Evolutionary conservation across 2,797 vertebrate genomes (phyloP).

Genomic region (Adrianichthys oophorus): DNA sequence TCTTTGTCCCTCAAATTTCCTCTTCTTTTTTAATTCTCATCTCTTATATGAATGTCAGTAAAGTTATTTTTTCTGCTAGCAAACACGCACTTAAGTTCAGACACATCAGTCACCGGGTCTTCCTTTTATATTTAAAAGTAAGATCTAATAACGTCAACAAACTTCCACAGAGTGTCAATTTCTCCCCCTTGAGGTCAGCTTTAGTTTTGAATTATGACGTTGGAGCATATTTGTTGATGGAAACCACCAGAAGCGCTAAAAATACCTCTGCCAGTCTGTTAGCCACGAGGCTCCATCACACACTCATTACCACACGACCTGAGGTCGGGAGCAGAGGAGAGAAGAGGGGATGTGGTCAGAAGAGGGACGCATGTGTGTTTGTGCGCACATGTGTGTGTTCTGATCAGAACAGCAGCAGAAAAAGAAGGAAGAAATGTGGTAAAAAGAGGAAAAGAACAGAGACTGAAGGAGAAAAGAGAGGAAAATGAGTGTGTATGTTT

Average conservation of each 20-base stretch:
- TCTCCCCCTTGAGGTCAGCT: slow-evolving; percentile 68
- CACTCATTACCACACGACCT: slow-evolving; percentile 79
- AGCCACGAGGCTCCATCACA: slow-evolving; percentile 76
- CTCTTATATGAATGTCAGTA: background rate
- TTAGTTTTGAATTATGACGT: slow-evolving; percentile 73
- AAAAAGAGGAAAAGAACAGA: slow-evolving; percentile 45
- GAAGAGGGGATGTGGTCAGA: slow-evolving; percentile 77
- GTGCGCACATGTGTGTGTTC: slow-evolving; percentile 18
- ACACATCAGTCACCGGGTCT: slow-evolving; percentile 45
- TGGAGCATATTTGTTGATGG: slow-evolving; percentile 73
- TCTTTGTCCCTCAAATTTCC: background rate
- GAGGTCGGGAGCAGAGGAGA: slow-evolving; percentile 73
- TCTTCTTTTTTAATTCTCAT: slow-evolving; percentile 6
- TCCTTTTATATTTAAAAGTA: slow-evolving; percentile 41
- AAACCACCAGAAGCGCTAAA: slow-evolving; percentile 80
- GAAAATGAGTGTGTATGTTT: slow-evolving; percentile 20
- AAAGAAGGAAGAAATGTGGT: slow-evolving; percentile 54
- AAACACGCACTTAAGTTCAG: slow-evolving; percentile 39
- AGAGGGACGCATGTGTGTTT: slow-evolving; percentile 27
- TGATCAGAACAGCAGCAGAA: slow-evolving; percentile 43
- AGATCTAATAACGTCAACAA: slow-evolving; percentile 66
- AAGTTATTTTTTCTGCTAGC: slow-evolving; percentile 35
- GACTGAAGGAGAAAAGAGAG: slow-evolving; percentile 32
- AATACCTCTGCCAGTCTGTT: slow-evolving; percentile 78
- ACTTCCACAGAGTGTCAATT: slow-evolving; percentile 59